Evolutionary conservation across 2,888 invertebrate species (phyloP).

Genomic region (Monopis laevigella): DNA sequence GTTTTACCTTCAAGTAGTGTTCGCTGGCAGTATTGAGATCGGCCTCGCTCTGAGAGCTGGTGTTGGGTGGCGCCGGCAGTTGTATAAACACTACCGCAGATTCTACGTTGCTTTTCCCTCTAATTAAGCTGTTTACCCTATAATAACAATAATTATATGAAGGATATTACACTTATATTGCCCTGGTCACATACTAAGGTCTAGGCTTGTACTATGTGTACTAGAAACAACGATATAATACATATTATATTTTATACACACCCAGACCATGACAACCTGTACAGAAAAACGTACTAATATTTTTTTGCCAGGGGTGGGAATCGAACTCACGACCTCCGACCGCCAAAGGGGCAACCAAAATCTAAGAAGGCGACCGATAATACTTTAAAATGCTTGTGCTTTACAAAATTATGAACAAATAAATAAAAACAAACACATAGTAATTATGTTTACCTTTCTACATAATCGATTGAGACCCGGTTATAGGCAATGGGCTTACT

Average conservation of each 20-base stretch:
- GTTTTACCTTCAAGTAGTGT: conserved; percentile 42
- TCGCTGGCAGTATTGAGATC: conserved; percentile 24
- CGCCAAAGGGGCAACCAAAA: not conserved
- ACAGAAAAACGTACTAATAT: too few relatives aligned
- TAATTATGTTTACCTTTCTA: conserved; percentile 33
- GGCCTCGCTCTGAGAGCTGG: conserved; percentile 26
- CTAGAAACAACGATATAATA: too few relatives aligned
- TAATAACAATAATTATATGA: conserved; percentile 18
- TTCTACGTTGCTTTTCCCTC: conserved; percentile 73
- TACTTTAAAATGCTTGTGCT: too few relatives aligned
- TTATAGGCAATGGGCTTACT: conserved; percentile 26
- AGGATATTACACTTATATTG: not conserved
- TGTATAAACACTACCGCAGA: conserved; percentile 94
- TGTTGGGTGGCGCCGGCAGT: conserved; percentile 83
- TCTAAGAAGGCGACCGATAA: too few relatives aligned
- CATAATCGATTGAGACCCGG: conserved; percentile 36
- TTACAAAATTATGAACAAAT: too few relatives aligned
- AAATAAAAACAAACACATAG: too few relatives aligned
- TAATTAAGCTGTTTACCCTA: conserved; percentile 84
- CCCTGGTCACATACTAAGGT: too few relatives aligned
- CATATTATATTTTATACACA: too few relatives aligned
- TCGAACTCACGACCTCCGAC: too few relatives aligned
- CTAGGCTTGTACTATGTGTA: too few relatives aligned
- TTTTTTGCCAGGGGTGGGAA: too few relatives aligned
- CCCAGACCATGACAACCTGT: too few relatives aligned